Conservation (phyloP, 1,140 invertebrate species). For the Lutraria rhynchaena region DNA sequence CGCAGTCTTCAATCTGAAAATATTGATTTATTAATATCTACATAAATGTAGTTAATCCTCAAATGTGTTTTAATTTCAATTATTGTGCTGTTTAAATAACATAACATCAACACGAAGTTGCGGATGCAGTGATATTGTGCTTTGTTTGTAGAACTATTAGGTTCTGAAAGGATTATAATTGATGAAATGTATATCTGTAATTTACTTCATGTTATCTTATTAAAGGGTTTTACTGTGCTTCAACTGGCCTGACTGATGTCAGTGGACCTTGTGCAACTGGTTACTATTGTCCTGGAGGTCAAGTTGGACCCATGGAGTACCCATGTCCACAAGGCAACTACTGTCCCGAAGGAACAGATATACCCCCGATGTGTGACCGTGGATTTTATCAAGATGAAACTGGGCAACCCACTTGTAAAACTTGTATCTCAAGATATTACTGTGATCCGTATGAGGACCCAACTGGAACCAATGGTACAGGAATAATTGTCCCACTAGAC, state of each 20-base stretch:
- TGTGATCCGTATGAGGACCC: slow-evolving; percentile 77
- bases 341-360: slow-evolving; percentile 74
- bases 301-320: slow-evolving; percentile 71
- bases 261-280: slow-evolving; percentile 72
- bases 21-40: too few relatives aligned
- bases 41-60: too few relatives aligned
- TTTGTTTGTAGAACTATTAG: too few relatives aligned
- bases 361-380: slow-evolving; percentile 71
- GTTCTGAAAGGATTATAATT: too few relatives aligned
- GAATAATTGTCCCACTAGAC: slow-evolving; percentile 68
- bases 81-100: too few relatives aligned
- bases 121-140: too few relatives aligned
- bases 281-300: slow-evolving; percentile 77
- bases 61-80: too few relatives aligned
- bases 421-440: slow-evolving; percentile 71
- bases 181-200: too few relatives aligned
- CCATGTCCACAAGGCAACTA: slow-evolving; percentile 75
- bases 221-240: slow-evolving; percentile 77
- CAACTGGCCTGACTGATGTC: slow-evolving; percentile 69
- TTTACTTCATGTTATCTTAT: slow-evolving; percentile 21
- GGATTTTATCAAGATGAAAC: slow-evolving; percentile 68
- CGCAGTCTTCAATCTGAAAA: too few relatives aligned
- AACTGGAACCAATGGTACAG: slow-evolving; percentile 69
- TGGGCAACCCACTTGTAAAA: slow-evolving; percentile 66
- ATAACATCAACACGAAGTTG: too few relatives aligned